Evolutionary conservation across 2,113 vertebrate species (phyloP).

Genomic region (Lethenteron reissneri): DNA sequence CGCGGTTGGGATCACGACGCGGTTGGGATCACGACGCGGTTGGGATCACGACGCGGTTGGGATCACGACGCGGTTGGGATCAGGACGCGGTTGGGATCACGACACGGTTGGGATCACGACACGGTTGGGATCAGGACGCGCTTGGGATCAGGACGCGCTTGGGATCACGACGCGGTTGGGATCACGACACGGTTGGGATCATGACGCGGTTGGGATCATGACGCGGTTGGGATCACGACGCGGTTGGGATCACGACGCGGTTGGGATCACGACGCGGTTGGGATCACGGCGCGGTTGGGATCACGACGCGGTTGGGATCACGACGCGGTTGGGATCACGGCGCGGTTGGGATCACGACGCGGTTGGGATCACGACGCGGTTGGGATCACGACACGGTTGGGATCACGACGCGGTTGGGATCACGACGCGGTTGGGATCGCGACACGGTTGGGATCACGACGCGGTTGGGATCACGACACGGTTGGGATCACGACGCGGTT

Average conservation of each 20-base stretch:
- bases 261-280: constrained; percentile 15
- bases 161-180: too few relatives aligned
- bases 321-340: background rate
- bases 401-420: constrained; percentile 9
- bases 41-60: constrained; percentile 7
- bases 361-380: constrained; percentile 15
- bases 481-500: too few relatives aligned
- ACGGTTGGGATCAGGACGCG: constrained; percentile 19
- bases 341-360: too few relatives aligned
- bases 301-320: constrained; percentile 14
- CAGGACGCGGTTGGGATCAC: constrained; percentile 9
- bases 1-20: constrained; percentile 19
- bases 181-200: constrained; percentile 15
- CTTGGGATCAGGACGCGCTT: constrained; percentile 15
- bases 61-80: constrained; percentile 19
- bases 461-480: too few relatives aligned
- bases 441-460: too few relatives aligned
- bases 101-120: constrained; percentile 18
- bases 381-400: background rate
- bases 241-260: too few relatives aligned
- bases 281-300: too few relatives aligned
- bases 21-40: constrained; percentile 15
- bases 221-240: too few relatives aligned
- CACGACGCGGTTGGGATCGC: constrained; percentile 21
- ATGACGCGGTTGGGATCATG: background rate